A percentile compares a stretch with the other conserved stretches of the same genome.
Conservation (phyloP, 2,888 invertebrate species). For the Thelaira solivaga region DNA sequence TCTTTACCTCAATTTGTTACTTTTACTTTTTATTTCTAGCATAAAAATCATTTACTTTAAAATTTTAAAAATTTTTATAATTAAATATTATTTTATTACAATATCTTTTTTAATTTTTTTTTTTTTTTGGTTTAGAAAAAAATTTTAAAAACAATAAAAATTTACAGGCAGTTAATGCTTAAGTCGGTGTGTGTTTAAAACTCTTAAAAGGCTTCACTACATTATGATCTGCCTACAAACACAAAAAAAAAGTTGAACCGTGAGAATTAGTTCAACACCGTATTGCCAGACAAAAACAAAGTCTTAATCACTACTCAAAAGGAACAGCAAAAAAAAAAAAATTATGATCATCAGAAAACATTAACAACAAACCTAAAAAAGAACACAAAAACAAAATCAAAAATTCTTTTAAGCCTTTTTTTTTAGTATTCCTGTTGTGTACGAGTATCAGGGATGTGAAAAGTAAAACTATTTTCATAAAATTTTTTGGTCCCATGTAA, state of each 20-base stretch:
- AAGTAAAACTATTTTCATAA: neutral
- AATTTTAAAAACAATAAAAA: too few species aligned
- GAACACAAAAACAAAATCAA: conserved; percentile 11
- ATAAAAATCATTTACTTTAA: too few species aligned
- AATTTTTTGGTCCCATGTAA: neutral
- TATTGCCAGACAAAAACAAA: conserved; percentile 27
- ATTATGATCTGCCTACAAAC: conserved; percentile 38
- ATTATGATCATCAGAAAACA: conserved; percentile 2
- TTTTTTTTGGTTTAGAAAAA: too few species aligned
- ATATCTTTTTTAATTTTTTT: too few species aligned
- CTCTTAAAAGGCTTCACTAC: too few species aligned
- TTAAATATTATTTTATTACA: too few species aligned
- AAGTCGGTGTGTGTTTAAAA: too few species aligned
- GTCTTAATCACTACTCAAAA: conserved; percentile 1
- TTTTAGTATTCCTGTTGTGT: neutral
- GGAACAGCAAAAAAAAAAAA: conserved; percentile 3
- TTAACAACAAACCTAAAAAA: conserved; percentile 41
- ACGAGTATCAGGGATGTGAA: conserved; percentile 13
- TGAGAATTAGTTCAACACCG: conserved; percentile 57
- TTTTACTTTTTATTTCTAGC: too few species aligned
- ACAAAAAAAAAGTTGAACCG: conserved; percentile 33
- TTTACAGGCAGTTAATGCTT: too few species aligned
- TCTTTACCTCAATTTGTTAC: too few species aligned
- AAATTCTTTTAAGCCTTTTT: conserved; percentile 35
- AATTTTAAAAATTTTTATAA: too few species aligned